phyloP scores from a whole-genome alignment of 2,797 vertebrate species.

The Lacerta bilineata region DNA sequence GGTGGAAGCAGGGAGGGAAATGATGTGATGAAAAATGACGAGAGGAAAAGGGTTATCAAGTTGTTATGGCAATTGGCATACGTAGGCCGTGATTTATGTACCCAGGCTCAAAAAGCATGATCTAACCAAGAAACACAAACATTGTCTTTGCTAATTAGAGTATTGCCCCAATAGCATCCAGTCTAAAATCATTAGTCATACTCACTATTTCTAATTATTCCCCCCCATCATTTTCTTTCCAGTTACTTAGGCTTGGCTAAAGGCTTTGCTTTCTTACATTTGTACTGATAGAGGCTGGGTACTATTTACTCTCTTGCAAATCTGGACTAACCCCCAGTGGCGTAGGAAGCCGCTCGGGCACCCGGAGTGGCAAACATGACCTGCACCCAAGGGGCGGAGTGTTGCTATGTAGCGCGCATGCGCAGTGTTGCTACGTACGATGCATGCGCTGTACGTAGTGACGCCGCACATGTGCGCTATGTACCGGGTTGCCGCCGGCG shows the following conservation, averaged over 20 bases:
- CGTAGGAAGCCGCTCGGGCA: too few species aligned
- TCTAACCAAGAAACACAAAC: constrained; percentile 77
- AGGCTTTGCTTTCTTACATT: constrained; percentile 26
- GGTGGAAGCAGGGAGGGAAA: background rate
- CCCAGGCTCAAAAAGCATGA: constrained; percentile 69
- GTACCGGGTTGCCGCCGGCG: too few species aligned
- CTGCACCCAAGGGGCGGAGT: too few species aligned
- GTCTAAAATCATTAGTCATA: constrained; percentile 74
- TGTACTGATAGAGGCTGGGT: constrained; percentile 29
- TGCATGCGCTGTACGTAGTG: too few species aligned
- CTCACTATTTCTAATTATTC: constrained; percentile 68
- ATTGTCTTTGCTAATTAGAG: constrained; percentile 78
- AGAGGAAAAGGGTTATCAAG: constrained; percentile 77
- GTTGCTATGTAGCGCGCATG: too few species aligned
- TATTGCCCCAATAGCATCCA: constrained; percentile 73
- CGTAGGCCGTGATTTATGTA: constrained; percentile 81
- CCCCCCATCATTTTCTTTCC: constrained; percentile 64
- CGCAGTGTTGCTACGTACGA: too few species aligned
- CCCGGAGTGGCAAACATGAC: too few species aligned
- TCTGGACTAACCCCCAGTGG: background rate
- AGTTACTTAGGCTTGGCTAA: constrained; percentile 55
- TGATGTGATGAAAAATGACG: constrained; percentile 79
- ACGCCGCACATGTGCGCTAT: too few species aligned
- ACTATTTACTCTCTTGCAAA: background rate
- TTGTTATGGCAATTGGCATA: constrained; percentile 81